Conservation (phyloP, 2,888 invertebrate species). For the Drosophila greeni region DNA sequence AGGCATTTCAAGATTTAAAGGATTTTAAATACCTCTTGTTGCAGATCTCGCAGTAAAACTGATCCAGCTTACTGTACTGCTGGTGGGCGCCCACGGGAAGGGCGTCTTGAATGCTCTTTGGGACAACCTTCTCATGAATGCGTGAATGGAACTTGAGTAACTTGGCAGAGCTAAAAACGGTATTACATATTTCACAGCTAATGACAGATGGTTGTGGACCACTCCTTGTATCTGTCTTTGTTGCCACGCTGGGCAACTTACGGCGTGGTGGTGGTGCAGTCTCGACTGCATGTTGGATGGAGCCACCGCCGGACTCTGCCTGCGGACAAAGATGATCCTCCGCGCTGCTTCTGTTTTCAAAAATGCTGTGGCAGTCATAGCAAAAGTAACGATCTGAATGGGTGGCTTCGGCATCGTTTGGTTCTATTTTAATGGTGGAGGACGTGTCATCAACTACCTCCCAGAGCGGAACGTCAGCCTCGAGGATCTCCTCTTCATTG, state of each 20-base stretch:
- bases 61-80: slow-evolving; percentile 73
- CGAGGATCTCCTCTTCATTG: slow-evolving; percentile 18
- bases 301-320: slow-evolving; percentile 28
- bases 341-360: slow-evolving; percentile 62
- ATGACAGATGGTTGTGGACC: slow-evolving; percentile 2
- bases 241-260: slow-evolving; percentile 1
- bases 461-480: slow-evolving; percentile 50
- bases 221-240: slow-evolving; percentile 1
- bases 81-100: slow-evolving; percentile 74
- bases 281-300: not conserved
- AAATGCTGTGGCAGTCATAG: slow-evolving; percentile 70
- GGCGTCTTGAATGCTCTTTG: slow-evolving; percentile 75
- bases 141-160: slow-evolving; percentile 83
- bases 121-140: slow-evolving; percentile 86
- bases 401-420: slow-evolving; percentile 12
- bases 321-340: slow-evolving; percentile 67
- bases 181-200: slow-evolving; percentile 83
- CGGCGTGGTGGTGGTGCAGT: not conserved
- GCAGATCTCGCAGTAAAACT: slow-evolving; percentile 81
- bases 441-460: slow-evolving; percentile 49
- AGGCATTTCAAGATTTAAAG: too few relatives aligned
- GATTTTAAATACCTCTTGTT: slow-evolving; percentile 77
- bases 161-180: slow-evolving; percentile 84
- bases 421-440: not conserved
- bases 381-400: slow-evolving; percentile 66